Conservation (phyloP, 2,797 vertebrate species). For the Syncerus caffer region DNA sequence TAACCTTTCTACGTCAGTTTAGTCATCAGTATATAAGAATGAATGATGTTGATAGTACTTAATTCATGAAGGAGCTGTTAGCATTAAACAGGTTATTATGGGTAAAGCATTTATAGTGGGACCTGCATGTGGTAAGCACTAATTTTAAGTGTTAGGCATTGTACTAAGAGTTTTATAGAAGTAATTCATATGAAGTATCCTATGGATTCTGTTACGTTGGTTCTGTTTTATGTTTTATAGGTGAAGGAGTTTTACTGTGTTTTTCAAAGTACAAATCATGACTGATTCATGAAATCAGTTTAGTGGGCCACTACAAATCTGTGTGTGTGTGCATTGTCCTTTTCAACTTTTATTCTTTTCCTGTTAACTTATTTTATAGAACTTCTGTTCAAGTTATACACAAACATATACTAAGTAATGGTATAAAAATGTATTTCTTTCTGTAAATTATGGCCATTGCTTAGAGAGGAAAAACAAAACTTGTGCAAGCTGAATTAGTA, state of each 20-base stretch:
- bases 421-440: background rate
- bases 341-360: background rate
- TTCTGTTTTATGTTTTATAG: background rate
- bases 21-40: background rate
- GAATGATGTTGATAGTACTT: slow-evolving; percentile 1
- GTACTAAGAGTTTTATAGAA: background rate
- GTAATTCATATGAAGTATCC: background rate
- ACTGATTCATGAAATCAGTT: slow-evolving; percentile 28
- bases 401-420: background rate
- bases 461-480: background rate
- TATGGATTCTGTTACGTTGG: background rate
- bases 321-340: background rate
- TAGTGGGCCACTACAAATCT: background rate
- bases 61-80: background rate
- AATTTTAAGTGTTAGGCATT: slow-evolving; percentile 1
- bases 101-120: background rate
- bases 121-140: background rate
- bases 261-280: slow-evolving; percentile 22
- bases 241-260: background rate
- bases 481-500: background rate
- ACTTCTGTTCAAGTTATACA: background rate
- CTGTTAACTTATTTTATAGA: background rate
- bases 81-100: background rate
- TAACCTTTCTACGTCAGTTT: background rate
- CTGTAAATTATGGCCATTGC: background rate